Evolutionary conservation across 2,888 invertebrate species (phyloP), one percentile per base, ranked within the genome.

Genomic region (Biston stratarius): DNA sequence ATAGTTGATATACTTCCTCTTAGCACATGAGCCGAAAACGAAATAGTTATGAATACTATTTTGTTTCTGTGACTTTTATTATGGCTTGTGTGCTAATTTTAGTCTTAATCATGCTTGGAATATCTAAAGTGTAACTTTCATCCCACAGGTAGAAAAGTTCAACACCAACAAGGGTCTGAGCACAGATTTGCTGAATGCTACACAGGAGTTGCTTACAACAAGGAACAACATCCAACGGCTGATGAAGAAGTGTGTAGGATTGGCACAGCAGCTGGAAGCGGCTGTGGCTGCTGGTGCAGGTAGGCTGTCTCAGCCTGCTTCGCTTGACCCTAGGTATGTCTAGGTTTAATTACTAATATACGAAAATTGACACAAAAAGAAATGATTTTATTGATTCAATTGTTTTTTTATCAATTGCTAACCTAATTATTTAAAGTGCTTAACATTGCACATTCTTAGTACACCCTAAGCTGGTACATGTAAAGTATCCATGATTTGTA

Each of bases 241-340:
- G 68, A 97, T 99, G 96, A 96, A 96, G 84, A 97, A 97, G 86
- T 99, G 99, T 83, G 96, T 97, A 49, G 96, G 95, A 53, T 94
- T 99, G 65, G 97, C 99, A 0, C 94, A 95, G 56, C 96, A 97
- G 73, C 93, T 99, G 86, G 98, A 97, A 82, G 91, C 95, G 5
- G 97, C 97, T 0, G 97, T 99, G 6, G 96, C 96, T 0, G 96
- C 95, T 11, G 97, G 97, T 0, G 95, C 96, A 0, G 96, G 96
- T 0, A 94, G 98, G 61, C 95, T 96, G 15, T 94, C 95, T 59
- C 98, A 98, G 81, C 99, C 99, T 0, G 85, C 92, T 7, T 94
- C 95, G 58, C 86, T 99, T 61, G 95, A 95, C 65, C 77, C 94
- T 6, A 95, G 94, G 96, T 97, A 85, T 59, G 70, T 55, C 33